These are phyloP conservation scores for Nettapus auritus DNA, from an alignment of 2,113 vertebrate species.

Conservation along the genomic window DNA sequence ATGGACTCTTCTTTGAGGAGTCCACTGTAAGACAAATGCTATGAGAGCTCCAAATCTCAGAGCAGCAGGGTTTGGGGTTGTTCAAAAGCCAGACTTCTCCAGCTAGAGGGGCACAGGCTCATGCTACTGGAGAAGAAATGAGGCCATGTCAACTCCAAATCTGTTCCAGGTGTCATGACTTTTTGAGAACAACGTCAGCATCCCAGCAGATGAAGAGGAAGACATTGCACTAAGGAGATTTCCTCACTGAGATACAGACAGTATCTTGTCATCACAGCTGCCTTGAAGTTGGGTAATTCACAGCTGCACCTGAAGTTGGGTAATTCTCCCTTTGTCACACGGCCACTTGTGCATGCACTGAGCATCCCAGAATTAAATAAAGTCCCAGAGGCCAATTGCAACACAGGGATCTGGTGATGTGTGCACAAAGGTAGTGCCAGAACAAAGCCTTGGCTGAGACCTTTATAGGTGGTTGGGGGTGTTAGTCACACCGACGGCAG, in stretches of 20 bases:
- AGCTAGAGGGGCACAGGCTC: background rate
- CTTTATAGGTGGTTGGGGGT: too few relatives aligned
- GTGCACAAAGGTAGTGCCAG: background rate
- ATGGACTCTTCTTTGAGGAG: background rate
- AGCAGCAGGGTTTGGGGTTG: background rate
- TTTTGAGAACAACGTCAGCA: background rate
- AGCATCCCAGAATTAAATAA: background rate
- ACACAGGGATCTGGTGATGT: background rate
- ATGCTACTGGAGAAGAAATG: background rate
- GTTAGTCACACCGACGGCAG: background rate
- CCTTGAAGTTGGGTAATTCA: background rate
- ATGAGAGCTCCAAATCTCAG: background rate
- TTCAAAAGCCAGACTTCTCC: background rate
- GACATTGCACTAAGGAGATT: background rate
- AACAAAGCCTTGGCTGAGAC: background rate
- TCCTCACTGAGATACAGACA: background rate
- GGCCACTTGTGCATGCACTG: background rate
- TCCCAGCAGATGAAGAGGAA: background rate
- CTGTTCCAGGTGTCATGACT: background rate
- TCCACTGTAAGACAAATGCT: background rate
- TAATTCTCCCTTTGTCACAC: background rate
- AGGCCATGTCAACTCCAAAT: background rate
- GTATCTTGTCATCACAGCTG: background rate
- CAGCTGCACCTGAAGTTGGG: background rate
- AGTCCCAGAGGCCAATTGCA: background rate